Percentiles rank a stretch among this genome's conserved stretches.
phyloP scores from a whole-genome alignment of 2,888 invertebrate genomes.

The Agonum fuliginosum region DNA sequence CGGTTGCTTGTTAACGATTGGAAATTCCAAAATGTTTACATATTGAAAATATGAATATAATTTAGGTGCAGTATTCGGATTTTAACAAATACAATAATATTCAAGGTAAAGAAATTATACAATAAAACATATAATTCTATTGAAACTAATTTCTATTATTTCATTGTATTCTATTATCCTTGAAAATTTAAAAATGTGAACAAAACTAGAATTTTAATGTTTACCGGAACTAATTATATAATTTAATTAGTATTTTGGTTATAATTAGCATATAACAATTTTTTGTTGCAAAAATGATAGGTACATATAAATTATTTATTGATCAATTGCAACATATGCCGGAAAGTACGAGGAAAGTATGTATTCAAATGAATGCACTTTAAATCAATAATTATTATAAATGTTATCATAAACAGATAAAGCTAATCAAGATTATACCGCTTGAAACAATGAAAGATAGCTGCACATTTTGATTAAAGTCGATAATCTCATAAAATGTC shows the following conservation, averaged over 20 bases:
- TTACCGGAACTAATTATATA: constrained; percentile 7
- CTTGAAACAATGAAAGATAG: neutral
- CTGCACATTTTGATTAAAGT: constrained; percentile 27
- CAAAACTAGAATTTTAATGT: neutral
- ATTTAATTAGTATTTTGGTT: neutral
- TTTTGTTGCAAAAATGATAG: too few relatives aligned
- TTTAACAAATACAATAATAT: neutral
- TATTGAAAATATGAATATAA: neutral
- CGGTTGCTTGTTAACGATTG: constrained; percentile 13
- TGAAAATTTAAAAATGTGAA: neutral
- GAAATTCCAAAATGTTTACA: constrained; percentile 14
- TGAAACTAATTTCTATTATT: too few relatives aligned
- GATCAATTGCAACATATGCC: too few relatives aligned
- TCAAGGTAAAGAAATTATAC: neutral
- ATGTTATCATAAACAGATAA: constrained; percentile 1
- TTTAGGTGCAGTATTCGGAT: neutral
- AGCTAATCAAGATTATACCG: neutral
- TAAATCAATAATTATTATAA: neutral
- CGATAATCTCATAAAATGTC: constrained; percentile 26
- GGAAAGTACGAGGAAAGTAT: neutral
- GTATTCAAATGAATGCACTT: constrained; percentile 2
- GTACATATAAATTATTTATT: too few relatives aligned
- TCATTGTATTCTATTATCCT: too few relatives aligned
- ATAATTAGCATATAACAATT: neutral
- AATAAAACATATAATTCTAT: constrained; percentile 1